Conservation (phyloP, 2,888 invertebrate species). For the Himalopsyche anomala region DNA sequence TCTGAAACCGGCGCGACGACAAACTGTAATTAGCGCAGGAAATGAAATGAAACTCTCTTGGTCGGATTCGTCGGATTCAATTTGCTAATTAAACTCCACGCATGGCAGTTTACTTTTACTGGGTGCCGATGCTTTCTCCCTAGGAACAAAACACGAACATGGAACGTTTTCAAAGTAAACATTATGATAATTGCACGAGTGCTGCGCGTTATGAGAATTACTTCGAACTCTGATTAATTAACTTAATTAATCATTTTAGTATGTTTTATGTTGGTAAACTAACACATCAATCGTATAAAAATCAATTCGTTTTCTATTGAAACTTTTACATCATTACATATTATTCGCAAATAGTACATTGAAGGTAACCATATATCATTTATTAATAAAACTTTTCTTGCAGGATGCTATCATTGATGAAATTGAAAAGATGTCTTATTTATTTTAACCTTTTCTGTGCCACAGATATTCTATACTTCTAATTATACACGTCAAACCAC, state of each 20-base stretch:
- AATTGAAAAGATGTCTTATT: no score
- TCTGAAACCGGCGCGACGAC: constrained; percentile 15
- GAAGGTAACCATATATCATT: not conserved
- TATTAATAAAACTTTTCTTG: not conserved
- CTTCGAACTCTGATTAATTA: not conserved
- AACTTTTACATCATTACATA: not conserved
- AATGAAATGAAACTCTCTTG: constrained; percentile 56
- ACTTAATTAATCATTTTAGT: not conserved
- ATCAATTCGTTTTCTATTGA: not conserved
- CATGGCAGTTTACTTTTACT: constrained; percentile 28
- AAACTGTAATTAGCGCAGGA: constrained; percentile 57
- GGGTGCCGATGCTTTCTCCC: constrained; percentile 3
- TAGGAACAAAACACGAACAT: not conserved
- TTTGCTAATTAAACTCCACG: constrained; percentile 55
- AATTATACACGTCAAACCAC: no score
- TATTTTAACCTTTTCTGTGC: no score
- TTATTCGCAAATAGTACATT: not conserved
- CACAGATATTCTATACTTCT: no score
- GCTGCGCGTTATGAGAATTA: not conserved
- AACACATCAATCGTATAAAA: no score
- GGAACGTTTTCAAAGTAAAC: constrained; percentile 14
- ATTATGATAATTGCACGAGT: not conserved
- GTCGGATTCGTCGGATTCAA: constrained; percentile 50
- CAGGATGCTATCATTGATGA: no score
- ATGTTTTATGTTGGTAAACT: not conserved